Evolutionary conservation across 2,113 vertebrate genomes (phyloP).

Genomic region (Ophthalmolycus amberensis): DNA sequence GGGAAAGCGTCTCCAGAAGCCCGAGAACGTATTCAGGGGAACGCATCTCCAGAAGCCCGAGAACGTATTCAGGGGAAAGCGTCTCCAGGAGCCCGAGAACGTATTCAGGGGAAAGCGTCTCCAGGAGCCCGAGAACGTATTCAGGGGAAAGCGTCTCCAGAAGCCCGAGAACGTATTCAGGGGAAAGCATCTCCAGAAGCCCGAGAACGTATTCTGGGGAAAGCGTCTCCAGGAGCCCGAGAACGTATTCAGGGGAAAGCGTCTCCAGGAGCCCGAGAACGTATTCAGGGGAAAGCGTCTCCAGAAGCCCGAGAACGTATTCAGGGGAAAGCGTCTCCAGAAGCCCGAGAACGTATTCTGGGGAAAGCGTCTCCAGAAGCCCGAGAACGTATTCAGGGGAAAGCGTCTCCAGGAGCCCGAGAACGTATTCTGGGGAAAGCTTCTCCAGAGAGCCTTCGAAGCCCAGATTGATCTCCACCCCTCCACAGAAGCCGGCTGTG

Average conservation of each 20-base stretch:
- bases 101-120: not conserved
- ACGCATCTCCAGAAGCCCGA: constrained; percentile 4
- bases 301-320: not conserved
- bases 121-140: constrained; percentile 32
- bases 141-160: constrained; percentile 3
- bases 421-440: not conserved
- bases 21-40: not conserved
- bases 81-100: constrained; percentile 35
- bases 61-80: not conserved
- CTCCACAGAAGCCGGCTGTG: constrained; percentile 2
- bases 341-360: not conserved
- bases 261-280: constrained; percentile 21
- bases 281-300: not conserved
- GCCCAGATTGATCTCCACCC: not conserved
- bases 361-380: constrained; percentile 33
- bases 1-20: constrained; percentile 8
- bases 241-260: not conserved
- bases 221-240: constrained; percentile 5
- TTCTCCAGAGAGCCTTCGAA: constrained; percentile 6
- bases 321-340: constrained; percentile 3
- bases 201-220: not conserved
- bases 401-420: constrained; percentile 32
- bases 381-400: not conserved
- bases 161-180: not conserved
- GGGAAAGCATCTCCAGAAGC: constrained; percentile 12